Evolutionary conservation across 2,888 invertebrate genomes (phyloP).

Genomic region (Drosophila prolongata): DNA sequence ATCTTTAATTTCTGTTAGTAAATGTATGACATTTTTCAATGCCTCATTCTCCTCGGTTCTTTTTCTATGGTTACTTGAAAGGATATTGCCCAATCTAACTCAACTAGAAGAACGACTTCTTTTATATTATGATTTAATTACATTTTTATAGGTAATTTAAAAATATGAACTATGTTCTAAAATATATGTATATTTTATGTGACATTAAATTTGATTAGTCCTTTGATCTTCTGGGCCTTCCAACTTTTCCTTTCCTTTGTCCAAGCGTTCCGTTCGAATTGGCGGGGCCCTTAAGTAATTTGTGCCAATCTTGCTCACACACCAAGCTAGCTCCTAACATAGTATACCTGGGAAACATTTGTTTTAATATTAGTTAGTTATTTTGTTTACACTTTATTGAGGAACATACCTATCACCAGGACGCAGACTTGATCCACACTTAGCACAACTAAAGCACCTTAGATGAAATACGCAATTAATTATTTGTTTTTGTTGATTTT

Average conservation of each 20-base stretch:
- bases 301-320: slow-evolving; percentile 98
- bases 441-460: slow-evolving; percentile 97
- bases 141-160: slow-evolving; percentile 74
- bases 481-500: slow-evolving; percentile 83
- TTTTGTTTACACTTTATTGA: accelerated
- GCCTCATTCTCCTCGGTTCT: background rate
- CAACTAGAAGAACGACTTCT: slow-evolving; percentile 12
- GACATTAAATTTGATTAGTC: slow-evolving; percentile 87
- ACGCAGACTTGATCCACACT: slow-evolving; percentile 94
- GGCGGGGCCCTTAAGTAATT: slow-evolving; percentile 91
- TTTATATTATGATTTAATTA: slow-evolving; percentile 73
- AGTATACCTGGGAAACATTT: slow-evolving; percentile 88
- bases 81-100: slow-evolving; percentile 2
- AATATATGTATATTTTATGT: slow-evolving; percentile 66
- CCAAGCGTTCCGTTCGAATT: slow-evolving; percentile 87
- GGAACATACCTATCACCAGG: slow-evolving; percentile 92
- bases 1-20: background rate
- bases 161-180: slow-evolving; percentile 75
- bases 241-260: slow-evolving; percentile 93
- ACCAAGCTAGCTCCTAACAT: slow-evolving; percentile 95
- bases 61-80: background rate
- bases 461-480: slow-evolving; percentile 87
- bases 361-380: background rate
- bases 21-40: background rate
- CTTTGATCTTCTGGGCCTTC: slow-evolving; percentile 94